Base-by-base conservation (phyloP, 2,888 invertebrate genomes). In the Neocrepidodera transversa region DNA sequence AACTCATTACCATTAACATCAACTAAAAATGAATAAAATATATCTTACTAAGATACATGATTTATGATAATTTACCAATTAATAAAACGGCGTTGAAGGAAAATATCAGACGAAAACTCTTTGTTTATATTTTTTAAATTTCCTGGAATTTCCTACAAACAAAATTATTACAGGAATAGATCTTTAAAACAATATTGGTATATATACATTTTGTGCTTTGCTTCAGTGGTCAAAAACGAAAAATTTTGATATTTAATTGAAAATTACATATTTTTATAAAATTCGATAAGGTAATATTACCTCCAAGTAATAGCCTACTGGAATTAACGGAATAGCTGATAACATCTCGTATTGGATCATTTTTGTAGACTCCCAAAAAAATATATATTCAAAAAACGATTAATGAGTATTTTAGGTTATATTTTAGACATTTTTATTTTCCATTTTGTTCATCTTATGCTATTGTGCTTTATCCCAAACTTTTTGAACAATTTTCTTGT, bases 91-190 rank as follows among this genome's bases (percentile, higher is more conserved):
- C 86, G 38, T 84, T 83, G 10, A 85, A 84, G 71, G 68, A 87
- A 90, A 7, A 92, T 72, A 73, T 92, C 92, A 0, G 92, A 92
- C 0, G 86, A 87, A 72, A 92, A 92, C 35, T 88, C 87, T 1
- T 79, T 81, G 69, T 90, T 83, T 14, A 79, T 73, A 71, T 90
- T 85, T 74, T 92, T 92, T 47, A 87, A 71, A 72, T 91, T 91
- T n/a, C 91, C 91, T 54, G 87, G 91, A 58, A 91, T 78, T 0
- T 66, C 67, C 68, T 68, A 66, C 66, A 36, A 32, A 18, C 26
- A 26, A 42, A 23, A 26, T 10, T 6, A 47, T 6, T 23, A 23
- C 23, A n/a, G n/a, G n/a, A n/a, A 23, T n/a, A 23, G 6, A 23
- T 6, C 6, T n/a, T n/a, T n/a, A 6, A 23, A 23, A 6, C 23